These are phyloP conservation scores for Dunckerocampus dactyliophorus DNA, from an alignment of 2,113 vertebrate genomes.

Conservation along the genomic window DNA sequence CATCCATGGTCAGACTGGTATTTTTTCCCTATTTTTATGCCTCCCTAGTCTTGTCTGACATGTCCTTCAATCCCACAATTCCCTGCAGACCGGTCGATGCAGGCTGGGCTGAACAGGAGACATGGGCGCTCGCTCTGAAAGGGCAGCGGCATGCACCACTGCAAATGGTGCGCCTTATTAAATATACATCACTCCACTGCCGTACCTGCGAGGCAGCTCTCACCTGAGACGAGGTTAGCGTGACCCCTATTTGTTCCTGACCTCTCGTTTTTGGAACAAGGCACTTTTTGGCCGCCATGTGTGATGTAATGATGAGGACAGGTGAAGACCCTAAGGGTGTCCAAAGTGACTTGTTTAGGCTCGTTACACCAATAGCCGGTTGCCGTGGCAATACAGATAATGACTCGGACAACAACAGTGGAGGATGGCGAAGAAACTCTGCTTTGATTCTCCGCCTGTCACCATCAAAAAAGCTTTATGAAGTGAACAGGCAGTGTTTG, in stretches of 20 bases:
- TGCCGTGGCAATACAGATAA: too few species aligned
- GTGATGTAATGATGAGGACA: too few species aligned
- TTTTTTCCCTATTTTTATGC: not conserved
- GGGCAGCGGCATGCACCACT: conserved; percentile 55
- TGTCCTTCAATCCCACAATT: not conserved
- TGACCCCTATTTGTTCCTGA: conserved; percentile 50
- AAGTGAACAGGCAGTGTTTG: too few species aligned
- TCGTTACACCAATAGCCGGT: too few species aligned
- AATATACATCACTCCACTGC: conserved; percentile 67
- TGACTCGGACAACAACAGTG: too few species aligned
- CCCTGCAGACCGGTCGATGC: not conserved
- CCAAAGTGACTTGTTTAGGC: too few species aligned
- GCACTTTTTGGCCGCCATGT: too few species aligned
- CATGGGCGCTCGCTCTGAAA: conserved; percentile 50
- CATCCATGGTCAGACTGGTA: too few species aligned
- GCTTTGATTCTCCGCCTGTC: too few species aligned
- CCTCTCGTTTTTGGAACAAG: conserved; percentile 8
- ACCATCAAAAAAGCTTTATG: too few species aligned
- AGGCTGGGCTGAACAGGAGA: conserved; percentile 44
- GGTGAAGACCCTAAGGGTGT: too few species aligned
- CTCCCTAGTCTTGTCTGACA: not conserved
- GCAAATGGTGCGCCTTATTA: conserved; percentile 67
- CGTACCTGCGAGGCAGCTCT: conserved; percentile 46
- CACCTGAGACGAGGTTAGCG: conserved; percentile 47
- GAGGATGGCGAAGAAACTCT: too few species aligned